Evolutionary conservation across 2,888 invertebrate species (phyloP).

Genomic region (Sphaeridia pumilis): DNA sequence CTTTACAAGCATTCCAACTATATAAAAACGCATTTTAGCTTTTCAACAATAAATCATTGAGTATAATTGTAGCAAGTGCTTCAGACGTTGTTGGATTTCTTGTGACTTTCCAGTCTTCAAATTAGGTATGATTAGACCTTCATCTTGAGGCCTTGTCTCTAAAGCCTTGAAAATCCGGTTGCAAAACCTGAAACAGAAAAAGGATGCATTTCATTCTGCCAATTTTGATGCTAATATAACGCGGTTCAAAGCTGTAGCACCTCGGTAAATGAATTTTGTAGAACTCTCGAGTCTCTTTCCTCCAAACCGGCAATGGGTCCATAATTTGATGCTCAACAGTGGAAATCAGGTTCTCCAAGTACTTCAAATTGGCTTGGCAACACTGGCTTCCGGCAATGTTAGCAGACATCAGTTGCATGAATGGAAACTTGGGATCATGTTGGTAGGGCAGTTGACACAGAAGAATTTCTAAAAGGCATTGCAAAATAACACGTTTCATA

Average conservation of each 20-base stretch:
- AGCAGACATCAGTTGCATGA: constrained; percentile 6
- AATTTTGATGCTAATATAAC: background rate
- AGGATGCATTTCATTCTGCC: background rate
- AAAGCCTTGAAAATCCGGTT: background rate
- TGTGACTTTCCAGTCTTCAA: too few species aligned
- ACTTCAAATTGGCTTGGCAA: constrained; percentile 4
- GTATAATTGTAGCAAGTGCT: too few species aligned
- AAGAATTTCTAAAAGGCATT: constrained; percentile 4
- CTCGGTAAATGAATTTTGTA: constrained; percentile 10
- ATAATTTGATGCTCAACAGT: constrained; percentile 3
- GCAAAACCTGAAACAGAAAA: background rate
- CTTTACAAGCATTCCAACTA: too few species aligned
- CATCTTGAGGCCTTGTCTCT: too few species aligned
- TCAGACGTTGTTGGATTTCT: too few species aligned
- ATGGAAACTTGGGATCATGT: background rate
- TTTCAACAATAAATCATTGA: too few species aligned
- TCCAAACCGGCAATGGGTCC: constrained; percentile 3
- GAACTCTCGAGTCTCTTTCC: background rate
- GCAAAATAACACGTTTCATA: background rate
- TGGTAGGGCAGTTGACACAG: constrained; percentile 5
- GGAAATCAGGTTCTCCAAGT: constrained; percentile 6
- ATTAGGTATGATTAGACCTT: too few species aligned
- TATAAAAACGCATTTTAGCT: too few species aligned
- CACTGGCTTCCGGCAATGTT: background rate
- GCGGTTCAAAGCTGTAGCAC: background rate